Evolutionary conservation across 2,797 vertebrate genomes (phyloP), one percentile per base, ranked within the genome.

Genomic region (Calcarius lapponicus): DNA sequence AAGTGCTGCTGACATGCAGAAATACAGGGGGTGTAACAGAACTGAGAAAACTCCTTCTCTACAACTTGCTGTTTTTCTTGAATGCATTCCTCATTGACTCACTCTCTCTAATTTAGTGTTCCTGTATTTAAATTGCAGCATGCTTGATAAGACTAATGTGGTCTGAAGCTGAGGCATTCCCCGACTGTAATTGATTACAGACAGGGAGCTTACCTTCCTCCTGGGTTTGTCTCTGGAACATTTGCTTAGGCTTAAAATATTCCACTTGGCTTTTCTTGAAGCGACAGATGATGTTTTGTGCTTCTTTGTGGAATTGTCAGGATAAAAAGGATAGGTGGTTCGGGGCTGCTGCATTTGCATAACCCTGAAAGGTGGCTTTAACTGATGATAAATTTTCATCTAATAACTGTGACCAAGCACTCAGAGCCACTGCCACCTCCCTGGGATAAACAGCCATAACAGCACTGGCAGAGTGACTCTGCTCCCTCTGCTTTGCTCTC

Each of bases 361-460:
- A 95, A 71, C 58, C 34, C 61, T 96, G 91, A 96, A 92, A 89
- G 25, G 57, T 95, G 71, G 71, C 88, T 93, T 80, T 74, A 93
- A 62, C 61, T 53, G 34, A 54, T 96, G 96, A 96, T 80, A 76
- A 80, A 96, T 95, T 92, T 91, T 85, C 51, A n/a, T 73, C 83
- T 97, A 92, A 95, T 70, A 86, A 58, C 94, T 95, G 95, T 97
- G 95, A 97, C 94, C 78, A 60, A 80, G 56, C 1, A 0, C 66
- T 88, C 88, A 80, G 86, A 72, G 56, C 34, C 53, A 14, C 76
- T 64, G 71, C 74, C 81, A 66, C 43, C 66, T 86, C 78, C 69
- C 43, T 38, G 71, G 62, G 71, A 56, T 53, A 45, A 61, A 25
- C 56, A 73, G 70, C 43, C 29, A 0, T 21, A 88, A 36, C 61